A percentile compares a stretch with the other conserved stretches of the same genome.
These are phyloP conservation scores for Catamblyrhynchus diadema DNA, from an alignment of 2,797 vertebrate genomes.

Conservation along the genomic window DNA sequence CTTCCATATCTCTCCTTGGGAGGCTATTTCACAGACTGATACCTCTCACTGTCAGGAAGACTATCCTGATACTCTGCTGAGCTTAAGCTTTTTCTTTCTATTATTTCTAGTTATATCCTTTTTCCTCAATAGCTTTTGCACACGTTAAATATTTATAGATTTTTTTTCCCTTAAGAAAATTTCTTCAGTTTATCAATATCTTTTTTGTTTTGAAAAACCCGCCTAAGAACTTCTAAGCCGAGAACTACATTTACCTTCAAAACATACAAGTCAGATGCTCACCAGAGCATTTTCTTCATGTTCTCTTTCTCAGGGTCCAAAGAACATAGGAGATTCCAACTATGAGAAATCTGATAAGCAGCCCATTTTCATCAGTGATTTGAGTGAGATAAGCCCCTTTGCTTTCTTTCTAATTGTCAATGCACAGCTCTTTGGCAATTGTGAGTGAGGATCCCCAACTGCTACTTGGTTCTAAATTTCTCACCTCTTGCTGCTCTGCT, in stretches of 20 bases:
- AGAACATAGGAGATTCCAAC: neutral
- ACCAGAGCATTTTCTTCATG: neutral
- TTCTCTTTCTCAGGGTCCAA: neutral
- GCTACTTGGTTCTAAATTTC: neutral
- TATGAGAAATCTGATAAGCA: neutral
- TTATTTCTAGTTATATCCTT: constrained; percentile 24
- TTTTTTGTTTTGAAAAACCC: neutral
- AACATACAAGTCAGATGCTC: neutral
- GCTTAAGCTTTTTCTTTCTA: constrained; percentile 18
- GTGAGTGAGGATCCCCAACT: neutral
- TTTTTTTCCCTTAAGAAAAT: neutral
- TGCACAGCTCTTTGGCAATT: neutral
- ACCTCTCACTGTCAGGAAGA: constrained; percentile 2
- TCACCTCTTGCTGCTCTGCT: neutral
- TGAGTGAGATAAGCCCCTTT: neutral
- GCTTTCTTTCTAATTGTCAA: neutral
- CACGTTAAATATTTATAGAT: neutral
- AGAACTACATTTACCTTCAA: neutral
- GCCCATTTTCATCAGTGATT: neutral
- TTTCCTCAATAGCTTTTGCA: constrained; percentile 10
- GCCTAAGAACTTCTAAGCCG: neutral
- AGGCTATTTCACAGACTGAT: constrained; percentile 42
- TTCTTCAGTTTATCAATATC: neutral
- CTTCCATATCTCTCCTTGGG: constrained; percentile 26
- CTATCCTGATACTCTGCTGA: neutral